Percentiles rank a stretch among this genome's conserved stretches.
These are phyloP conservation scores for Neuroscelio doddi DNA, from an alignment of 2,888 invertebrate species.

Conservation along the genomic window DNA sequence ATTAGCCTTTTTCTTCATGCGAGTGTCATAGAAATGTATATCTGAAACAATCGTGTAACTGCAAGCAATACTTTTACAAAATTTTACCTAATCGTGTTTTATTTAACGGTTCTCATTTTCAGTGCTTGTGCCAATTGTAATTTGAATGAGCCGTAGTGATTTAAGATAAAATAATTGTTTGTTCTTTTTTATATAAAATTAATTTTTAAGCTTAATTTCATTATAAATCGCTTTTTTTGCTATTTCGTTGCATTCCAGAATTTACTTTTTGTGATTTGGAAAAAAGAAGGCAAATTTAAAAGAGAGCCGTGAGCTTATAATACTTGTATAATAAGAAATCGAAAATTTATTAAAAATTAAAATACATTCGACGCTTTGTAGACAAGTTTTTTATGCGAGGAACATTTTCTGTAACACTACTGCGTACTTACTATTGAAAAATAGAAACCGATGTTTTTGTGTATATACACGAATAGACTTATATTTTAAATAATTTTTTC, in stretches of 20 bases:
- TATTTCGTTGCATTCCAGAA: slow-evolving; percentile 30
- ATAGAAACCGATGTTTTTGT: neutral
- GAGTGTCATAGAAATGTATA: slow-evolving; percentile 38
- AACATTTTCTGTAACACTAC: neutral
- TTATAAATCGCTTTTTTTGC: no score
- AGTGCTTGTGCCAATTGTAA: slow-evolving; percentile 33
- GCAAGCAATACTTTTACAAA: slow-evolving; percentile 1
- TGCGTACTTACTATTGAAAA: slow-evolving; percentile 2
- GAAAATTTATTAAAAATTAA: neutral
- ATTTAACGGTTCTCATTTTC: neutral
- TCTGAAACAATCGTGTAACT: slow-evolving; percentile 7
- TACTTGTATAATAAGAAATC: no score
- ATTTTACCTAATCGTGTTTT: neutral
- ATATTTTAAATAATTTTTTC: slow-evolving; percentile 8
- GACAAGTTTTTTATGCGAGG: no score
- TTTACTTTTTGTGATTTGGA: slow-evolving; percentile 36
- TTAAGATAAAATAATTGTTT: no score
- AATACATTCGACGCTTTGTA: no score
- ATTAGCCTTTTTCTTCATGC: slow-evolving; percentile 50
- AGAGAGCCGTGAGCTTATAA: no score
- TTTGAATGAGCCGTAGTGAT: no score
- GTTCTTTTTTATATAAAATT: no score
- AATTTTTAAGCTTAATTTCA: no score
- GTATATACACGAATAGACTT: slow-evolving; percentile 10
- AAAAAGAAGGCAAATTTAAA: no score